A percentile compares a stretch with the other conserved stretches of the same genome.
Conservation (phyloP, 2,888 invertebrate genomes). For the Neuroscelio doddi region DNA sequence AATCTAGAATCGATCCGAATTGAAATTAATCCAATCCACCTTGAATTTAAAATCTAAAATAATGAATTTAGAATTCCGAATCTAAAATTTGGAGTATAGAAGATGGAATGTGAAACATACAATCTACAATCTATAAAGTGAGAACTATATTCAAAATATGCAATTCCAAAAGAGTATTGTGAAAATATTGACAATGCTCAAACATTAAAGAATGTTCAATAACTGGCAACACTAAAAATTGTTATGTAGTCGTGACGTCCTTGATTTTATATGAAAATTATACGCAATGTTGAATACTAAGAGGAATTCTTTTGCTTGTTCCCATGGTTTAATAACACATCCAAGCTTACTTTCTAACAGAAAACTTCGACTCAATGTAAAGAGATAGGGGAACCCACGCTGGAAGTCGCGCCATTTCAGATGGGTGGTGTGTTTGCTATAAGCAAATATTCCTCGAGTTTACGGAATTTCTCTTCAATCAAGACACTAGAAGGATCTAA, state of each 20-base stretch:
- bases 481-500: slow-evolving; percentile 13
- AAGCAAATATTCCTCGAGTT: slow-evolving; percentile 52
- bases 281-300: slow-evolving; percentile 10
- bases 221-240: slow-evolving; percentile 18
- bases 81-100: no score
- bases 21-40: no score
- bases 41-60: no score
- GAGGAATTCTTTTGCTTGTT: slow-evolving; percentile 49
- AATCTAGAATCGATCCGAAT: no score
- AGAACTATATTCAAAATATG: no score
- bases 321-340: slow-evolving; percentile 56
- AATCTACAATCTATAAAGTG: no score
- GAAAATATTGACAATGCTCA: no score
- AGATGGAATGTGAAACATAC: no score
- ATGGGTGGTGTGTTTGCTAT: slow-evolving; percentile 50
- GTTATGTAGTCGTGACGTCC: not conserved
- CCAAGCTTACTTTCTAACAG: slow-evolving; percentile 28
- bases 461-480: slow-evolving; percentile 22
- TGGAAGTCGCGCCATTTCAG: slow-evolving; percentile 47
- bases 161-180: no score
- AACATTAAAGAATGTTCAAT: no score
- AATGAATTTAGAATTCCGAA: no score
- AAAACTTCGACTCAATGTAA: slow-evolving; percentile 43
- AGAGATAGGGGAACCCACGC: slow-evolving; percentile 35
- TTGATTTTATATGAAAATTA: slow-evolving; percentile 14